phyloP scores from a whole-genome alignment of 2,888 invertebrate genomes.

The Neria commutata region DNA sequence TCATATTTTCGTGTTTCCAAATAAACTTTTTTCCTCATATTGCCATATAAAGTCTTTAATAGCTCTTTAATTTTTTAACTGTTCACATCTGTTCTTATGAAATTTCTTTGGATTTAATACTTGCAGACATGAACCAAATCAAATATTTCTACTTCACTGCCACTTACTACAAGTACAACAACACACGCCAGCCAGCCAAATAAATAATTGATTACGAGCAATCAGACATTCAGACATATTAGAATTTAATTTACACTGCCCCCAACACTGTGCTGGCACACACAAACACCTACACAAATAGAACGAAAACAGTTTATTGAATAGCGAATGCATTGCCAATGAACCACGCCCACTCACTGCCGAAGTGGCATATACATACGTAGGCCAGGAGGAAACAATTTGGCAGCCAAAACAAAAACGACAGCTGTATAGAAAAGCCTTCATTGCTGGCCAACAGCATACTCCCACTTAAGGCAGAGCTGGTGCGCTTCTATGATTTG shows the following conservation, averaged over 20 bases:
- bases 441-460: neutral
- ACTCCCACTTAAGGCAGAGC: neutral
- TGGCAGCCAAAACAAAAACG: neutral
- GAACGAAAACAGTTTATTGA: neutral
- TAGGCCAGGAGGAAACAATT: conserved; percentile 22
- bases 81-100: no score
- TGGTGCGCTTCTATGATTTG: no score
- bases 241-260: conserved; percentile 16
- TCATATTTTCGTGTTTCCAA: no score
- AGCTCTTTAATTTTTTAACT: no score
- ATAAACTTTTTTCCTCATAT: no score
- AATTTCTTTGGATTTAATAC: no score
- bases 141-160: neutral
- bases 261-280: neutral
- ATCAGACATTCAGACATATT: conserved; percentile 13
- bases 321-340: no score
- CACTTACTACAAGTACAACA: no score
- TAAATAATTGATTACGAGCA: neutral
- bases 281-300: neutral
- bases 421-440: conserved; percentile 5
- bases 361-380: neutral
- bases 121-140: no score
- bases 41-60: no score
- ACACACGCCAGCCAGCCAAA: no score
- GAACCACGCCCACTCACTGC: neutral